Evolutionary conservation across 2,888 invertebrate genomes (phyloP).

Genomic region (Apamea epomidion): DNA sequence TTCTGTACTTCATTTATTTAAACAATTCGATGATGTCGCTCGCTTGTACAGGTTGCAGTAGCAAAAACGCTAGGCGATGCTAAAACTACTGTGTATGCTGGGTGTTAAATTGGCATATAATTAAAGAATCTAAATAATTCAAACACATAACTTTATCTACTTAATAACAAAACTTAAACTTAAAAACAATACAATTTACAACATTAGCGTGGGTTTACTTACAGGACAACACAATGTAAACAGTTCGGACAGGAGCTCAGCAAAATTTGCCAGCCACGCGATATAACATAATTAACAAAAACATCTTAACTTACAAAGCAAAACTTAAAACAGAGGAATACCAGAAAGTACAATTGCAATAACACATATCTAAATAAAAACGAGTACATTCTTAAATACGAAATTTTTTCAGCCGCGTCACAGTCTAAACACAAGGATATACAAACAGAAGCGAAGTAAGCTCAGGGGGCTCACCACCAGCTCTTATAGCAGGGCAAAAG

Average conservation of each 20-base stretch:
- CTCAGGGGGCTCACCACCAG: no score
- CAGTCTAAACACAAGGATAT: neutral
- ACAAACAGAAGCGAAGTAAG: conserved; percentile 7
- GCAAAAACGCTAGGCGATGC: neutral
- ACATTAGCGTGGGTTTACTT: neutral
- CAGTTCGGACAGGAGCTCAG: neutral
- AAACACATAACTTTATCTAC: conserved; percentile 7
- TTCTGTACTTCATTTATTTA: no score
- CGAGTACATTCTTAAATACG: neutral
- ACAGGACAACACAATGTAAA: conserved; percentile 6
- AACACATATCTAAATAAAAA: neutral
- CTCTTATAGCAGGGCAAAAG: no score
- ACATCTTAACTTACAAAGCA: conserved; percentile 3
- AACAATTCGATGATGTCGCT: neutral
- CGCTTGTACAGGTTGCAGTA: neutral
- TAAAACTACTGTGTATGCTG: neutral
- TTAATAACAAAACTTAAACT: neutral
- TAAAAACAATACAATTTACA: neutral
- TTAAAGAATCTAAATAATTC: neutral
- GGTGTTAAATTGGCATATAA: neutral
- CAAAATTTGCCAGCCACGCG: neutral
- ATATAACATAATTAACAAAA: neutral
- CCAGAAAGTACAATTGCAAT: neutral
- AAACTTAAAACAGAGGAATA: neutral
- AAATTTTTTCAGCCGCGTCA: neutral